Conservation (phyloP, 2,113 vertebrate species). For the Pleuronectes platessa region DNA sequence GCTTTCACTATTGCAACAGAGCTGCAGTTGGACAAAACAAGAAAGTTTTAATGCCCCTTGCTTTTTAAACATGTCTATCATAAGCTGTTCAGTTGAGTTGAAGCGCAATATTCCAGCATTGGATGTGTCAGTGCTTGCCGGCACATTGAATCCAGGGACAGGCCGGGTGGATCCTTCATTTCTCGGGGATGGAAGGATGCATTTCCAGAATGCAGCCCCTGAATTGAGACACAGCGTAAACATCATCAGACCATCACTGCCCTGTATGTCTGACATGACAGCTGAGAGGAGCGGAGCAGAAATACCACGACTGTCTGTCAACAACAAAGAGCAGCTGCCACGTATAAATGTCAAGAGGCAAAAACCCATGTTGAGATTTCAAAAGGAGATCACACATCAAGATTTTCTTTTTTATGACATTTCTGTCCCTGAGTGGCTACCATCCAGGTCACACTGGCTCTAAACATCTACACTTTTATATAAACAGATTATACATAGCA, state of each 20-base stretch:
- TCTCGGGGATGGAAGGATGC: too few species aligned
- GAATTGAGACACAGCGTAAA: background rate
- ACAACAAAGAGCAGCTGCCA: background rate
- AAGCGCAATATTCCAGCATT: too few species aligned
- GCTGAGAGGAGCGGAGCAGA: background rate
- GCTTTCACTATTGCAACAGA: too few species aligned
- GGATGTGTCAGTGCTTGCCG: too few species aligned
- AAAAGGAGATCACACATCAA: background rate
- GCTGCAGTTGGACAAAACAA: too few species aligned
- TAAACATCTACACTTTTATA: background rate
- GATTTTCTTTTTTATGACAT: too few species aligned
- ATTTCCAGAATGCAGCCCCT: too few species aligned
- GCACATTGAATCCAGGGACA: too few species aligned
- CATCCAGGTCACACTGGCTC: background rate
- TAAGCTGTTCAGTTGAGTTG: too few species aligned
- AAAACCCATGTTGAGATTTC: background rate
- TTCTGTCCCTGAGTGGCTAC: background rate
- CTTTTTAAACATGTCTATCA: too few species aligned
- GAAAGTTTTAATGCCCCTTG: too few species aligned
- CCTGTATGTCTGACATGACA: background rate
- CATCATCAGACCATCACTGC: background rate
- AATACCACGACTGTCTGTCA: background rate
- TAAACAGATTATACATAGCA: background rate
- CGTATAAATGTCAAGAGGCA: background rate
- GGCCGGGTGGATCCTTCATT: too few species aligned